Evolutionary conservation across 2,113 vertebrate species (phyloP).

Genomic region (Macquaria ambigua): DNA sequence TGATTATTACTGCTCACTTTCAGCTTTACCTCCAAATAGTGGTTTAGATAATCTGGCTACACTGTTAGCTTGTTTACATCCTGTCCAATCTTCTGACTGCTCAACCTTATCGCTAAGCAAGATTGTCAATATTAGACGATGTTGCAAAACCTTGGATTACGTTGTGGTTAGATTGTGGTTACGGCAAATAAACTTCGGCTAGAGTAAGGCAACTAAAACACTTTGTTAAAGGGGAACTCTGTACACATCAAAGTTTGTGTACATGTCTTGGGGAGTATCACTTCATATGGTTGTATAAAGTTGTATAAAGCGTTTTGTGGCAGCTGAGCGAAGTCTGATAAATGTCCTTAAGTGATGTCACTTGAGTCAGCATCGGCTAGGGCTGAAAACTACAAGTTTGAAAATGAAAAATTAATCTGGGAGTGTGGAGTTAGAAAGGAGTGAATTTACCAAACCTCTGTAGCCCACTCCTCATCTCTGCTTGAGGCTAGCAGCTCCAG

Average conservation of each 20-base stretch:
- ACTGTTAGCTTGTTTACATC: not conserved
- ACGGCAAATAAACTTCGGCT: not conserved
- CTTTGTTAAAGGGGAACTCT: not conserved
- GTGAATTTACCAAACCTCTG: not conserved
- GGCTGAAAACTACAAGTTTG: no score
- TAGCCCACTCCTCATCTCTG: not conserved
- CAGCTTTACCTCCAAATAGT: not conserved
- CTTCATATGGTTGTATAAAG: not conserved
- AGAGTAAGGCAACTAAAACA: not conserved
- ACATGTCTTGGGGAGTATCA: not conserved
- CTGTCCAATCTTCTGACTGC: not conserved
- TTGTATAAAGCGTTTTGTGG: no score
- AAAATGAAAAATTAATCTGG: no score
- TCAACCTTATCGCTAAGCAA: not conserved
- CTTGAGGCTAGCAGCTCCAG: not conserved
- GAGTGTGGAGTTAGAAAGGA: not conserved
- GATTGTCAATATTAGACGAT: no score
- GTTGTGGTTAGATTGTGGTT: not conserved
- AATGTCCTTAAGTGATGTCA: no score
- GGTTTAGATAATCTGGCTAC: not conserved
- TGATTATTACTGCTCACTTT: conserved; percentile 1
- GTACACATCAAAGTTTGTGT: no score
- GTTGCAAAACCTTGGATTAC: not conserved
- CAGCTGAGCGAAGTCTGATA: no score
- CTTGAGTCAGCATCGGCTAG: no score